Conservation (phyloP, 2,797 vertebrate genomes). For the Catostomus latipinnis region DNA sequence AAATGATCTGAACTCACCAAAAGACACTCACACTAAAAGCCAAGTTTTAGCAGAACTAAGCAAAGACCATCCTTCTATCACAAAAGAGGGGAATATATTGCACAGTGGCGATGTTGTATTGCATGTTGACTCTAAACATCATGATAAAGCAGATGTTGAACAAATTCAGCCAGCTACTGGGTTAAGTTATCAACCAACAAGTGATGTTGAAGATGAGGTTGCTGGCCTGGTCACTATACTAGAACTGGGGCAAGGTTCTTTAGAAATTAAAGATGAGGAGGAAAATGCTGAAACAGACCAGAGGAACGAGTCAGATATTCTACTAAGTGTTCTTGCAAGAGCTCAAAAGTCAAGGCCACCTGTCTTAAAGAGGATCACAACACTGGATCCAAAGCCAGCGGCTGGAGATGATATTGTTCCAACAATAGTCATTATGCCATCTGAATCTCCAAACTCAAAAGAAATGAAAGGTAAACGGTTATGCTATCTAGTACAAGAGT, state of each 20-base stretch:
- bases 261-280: slow-evolving; percentile 1
- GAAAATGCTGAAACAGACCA: not conserved
- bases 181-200: not conserved
- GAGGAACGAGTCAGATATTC: slow-evolving; percentile 30
- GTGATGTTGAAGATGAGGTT: not conserved
- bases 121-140: not conserved
- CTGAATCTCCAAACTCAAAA: slow-evolving; percentile 35
- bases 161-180: not conserved
- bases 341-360: slow-evolving; percentile 37
- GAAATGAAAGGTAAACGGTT: slow-evolving; percentile 40
- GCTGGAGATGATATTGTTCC: slow-evolving; percentile 38
- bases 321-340: slow-evolving; percentile 46
- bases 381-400: slow-evolving; percentile 24
- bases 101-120: slow-evolving; percentile 25
- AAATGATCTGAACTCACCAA: not conserved
- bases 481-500: too few species aligned
- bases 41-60: not conserved
- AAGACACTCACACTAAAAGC: not conserved
- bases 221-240: not conserved
- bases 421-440: slow-evolving; percentile 51
- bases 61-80: slow-evolving; percentile 7
- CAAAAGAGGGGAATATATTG: not conserved
- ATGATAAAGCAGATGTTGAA: not conserved
- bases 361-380: not conserved
- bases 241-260: not conserved